These are phyloP conservation scores for Pseudomyrmex pallidus DNA, from an alignment of 1,140 invertebrate genomes.

Conservation along the genomic window DNA sequence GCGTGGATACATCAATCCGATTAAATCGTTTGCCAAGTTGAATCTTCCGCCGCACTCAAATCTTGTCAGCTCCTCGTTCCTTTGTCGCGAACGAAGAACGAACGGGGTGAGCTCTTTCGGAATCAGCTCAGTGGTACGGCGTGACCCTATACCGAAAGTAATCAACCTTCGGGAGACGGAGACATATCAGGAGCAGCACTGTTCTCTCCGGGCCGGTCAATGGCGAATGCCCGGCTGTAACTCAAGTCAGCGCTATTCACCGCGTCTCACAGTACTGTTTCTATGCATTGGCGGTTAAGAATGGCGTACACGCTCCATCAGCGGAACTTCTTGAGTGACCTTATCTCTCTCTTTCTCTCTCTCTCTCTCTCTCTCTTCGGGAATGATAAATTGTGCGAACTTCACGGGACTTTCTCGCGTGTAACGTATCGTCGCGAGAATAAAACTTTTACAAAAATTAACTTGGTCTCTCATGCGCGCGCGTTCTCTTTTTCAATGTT, in stretches of 20 bases:
- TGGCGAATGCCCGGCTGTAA: constrained; percentile 51
- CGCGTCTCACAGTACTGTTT: constrained; percentile 29
- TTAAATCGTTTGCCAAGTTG: constrained; percentile 57
- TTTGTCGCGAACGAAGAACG: constrained; percentile 49
- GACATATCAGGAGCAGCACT: constrained; percentile 50
- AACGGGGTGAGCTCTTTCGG: constrained; percentile 28
- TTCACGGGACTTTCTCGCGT: neutral
- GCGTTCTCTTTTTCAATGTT: neutral
- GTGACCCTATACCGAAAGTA: constrained; percentile 48
- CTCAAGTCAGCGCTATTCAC: constrained; percentile 39
- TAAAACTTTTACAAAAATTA: constrained; percentile 17
- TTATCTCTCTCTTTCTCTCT: constrained; percentile 8
- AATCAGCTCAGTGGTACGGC: constrained; percentile 30
- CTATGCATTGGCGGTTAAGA: constrained; percentile 52
- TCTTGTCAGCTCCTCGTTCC: constrained; percentile 41
- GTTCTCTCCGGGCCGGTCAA: constrained; percentile 38
- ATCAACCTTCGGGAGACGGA: constrained; percentile 44
- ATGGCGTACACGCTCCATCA: constrained; percentile 37
- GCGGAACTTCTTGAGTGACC: constrained; percentile 16
- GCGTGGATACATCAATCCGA: constrained; percentile 39
- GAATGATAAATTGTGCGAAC: constrained; percentile 35
- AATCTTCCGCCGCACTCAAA: constrained; percentile 39
- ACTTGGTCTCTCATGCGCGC: neutral
- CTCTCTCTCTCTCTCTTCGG: neutral
- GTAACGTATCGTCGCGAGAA: no score